These are phyloP conservation scores for Tauraco hartlaubi DNA, from an alignment of 2,797 vertebrate species.

Conservation along the genomic window DNA sequence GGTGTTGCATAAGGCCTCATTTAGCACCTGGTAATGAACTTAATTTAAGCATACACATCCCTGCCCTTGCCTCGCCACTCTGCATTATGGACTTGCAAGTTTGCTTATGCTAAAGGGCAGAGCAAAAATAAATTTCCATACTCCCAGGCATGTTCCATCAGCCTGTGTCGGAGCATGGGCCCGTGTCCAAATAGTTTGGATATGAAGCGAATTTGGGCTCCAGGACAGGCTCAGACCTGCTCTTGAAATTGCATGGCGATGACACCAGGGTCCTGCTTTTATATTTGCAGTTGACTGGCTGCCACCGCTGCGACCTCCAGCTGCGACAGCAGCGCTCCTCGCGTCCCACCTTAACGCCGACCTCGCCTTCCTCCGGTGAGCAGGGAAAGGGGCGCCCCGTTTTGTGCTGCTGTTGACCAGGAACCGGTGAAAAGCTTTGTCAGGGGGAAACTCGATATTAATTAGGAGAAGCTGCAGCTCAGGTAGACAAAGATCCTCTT, in stretches of 20 bases:
- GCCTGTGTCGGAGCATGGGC: constrained; percentile 17
- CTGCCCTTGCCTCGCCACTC: background rate
- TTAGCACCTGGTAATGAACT: background rate
- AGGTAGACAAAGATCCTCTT: background rate
- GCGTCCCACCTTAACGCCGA: background rate
- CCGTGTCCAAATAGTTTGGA: constrained; percentile 32
- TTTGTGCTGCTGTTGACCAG: background rate
- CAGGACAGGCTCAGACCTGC: constrained; percentile 48
- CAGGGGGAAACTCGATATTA: accelerated
- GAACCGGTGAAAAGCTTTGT: background rate
- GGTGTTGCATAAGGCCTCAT: background rate
- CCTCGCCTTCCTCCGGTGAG: background rate
- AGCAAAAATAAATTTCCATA: constrained; percentile 55
- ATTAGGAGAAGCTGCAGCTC: background rate
- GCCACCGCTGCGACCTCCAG: background rate
- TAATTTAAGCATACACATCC: background rate
- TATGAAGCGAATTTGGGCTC: constrained; percentile 44
- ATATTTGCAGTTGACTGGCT: background rate
- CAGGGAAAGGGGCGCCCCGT: background rate
- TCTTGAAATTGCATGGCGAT: background rate
- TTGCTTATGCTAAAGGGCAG: constrained; percentile 58
- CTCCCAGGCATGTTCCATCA: constrained; percentile 56
- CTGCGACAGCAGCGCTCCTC: background rate
- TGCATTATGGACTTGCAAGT: background rate
- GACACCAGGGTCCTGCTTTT: constrained; percentile 39